Base-by-base conservation (phyloP, 2,113 vertebrate species). In the Pionites leucogaster region DNA sequence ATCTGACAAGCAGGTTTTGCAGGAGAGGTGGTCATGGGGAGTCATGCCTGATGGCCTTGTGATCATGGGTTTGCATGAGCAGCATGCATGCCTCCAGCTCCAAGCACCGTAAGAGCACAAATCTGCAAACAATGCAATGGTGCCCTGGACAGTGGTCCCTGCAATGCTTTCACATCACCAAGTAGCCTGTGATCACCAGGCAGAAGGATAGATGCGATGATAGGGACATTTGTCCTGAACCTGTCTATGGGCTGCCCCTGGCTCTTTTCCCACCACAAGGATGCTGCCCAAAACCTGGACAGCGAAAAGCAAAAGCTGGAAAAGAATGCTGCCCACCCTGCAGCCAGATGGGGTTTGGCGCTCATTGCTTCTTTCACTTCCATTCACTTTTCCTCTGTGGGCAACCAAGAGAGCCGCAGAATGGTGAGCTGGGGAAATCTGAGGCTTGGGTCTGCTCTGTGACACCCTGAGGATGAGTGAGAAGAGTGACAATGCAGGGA, bases 391-490 rank as follows among this genome's bases (percentile, higher is more conserved):
- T 15, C 33, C 33, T 59, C 33, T 24, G 10, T 0, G 1, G 29
- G 50, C 2, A 47, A 10, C 6, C 1, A 3, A 74, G 20, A 33
- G 17, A 1, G 7, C 18, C 13, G 10, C 8, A 50, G 59, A 39
- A 37, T 1, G 1, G 6, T 76, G 20, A 65, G 20, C 8, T 49
- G 10, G 3, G 11, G 10, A 6, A 57, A 77, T 25, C 31, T 24
- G 59, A 90, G 39, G 57, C 63, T 42, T 0, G 0, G 33, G 8
- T 9, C 4, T 35, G 67, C 4, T 17, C 52, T 0, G 0, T 29
- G 33, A 64, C 0, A 1, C 15, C 16, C 23, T 2, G 1, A 28
- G 11, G 57, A 39, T 29, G 70, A 82, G 17, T 0, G 8, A 64
- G n/a, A 39, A 27, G 31, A 12, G 11, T 1, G 7, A 39, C 20